Evolutionary conservation across 2,113 vertebrate genomes (phyloP).

Genomic region (Psettodes erumei): DNA sequence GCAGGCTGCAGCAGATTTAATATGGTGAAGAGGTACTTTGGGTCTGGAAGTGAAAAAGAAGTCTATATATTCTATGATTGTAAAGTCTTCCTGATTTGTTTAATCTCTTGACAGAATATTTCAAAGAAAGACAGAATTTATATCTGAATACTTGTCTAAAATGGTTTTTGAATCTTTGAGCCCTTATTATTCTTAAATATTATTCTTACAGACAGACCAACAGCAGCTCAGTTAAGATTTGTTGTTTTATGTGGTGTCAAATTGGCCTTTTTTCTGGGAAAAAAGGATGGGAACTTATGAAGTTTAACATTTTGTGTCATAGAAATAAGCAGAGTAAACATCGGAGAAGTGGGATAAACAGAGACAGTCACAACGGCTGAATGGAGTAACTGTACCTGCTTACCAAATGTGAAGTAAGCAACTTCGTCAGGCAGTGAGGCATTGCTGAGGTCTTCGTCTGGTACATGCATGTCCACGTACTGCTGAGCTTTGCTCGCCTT

Average conservation of each 20-base stretch:
- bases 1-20: slow-evolving; percentile 2
- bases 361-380: background rate
- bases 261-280: background rate
- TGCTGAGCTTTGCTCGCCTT: slow-evolving; percentile 95
- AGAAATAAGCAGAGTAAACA: background rate
- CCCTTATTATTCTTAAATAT: too few relatives aligned
- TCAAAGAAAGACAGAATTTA: background rate
- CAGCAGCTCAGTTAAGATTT: slow-evolving; percentile 1
- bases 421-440: slow-evolving; percentile 93
- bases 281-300: background rate
- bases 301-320: background rate
- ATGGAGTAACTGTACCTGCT: slow-evolving; percentile 40
- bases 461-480: slow-evolving; percentile 92
- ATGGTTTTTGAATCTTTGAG: too few relatives aligned
- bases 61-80: background rate
- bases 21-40: background rate
- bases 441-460: slow-evolving; percentile 88
- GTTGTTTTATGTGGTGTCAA: slow-evolving; percentile 13
- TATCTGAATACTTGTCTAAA: too few relatives aligned
- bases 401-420: slow-evolving; percentile 96
- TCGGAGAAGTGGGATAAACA: background rate
- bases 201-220: too few relatives aligned
- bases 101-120: background rate
- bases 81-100: background rate
- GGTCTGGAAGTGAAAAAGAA: background rate